Evolutionary conservation across 2,797 vertebrate genomes (phyloP), one percentile per base, ranked within the genome.

Genomic region (Poecilia picta): DNA sequence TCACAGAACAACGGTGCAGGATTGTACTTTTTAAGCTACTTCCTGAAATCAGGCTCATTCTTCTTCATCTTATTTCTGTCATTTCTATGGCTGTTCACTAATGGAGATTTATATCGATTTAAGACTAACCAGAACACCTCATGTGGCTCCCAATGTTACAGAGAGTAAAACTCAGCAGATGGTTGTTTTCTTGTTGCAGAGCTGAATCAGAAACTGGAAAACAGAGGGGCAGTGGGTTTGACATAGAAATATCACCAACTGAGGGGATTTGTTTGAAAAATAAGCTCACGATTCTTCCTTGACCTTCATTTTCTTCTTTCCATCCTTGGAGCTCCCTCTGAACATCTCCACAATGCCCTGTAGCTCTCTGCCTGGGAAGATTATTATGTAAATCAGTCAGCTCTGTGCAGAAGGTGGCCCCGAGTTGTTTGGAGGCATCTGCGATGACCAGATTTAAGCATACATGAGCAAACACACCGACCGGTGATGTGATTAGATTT

Each of bases 171-270:
- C 31, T 6, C 72, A 87, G 83, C 82, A 87, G 82, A 82, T 81
- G 83, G 73, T 13, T 12, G 31, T 68, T 76, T 64, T 75, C 83
- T 6, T 55, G 64, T 39, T 77, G 66, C 51, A 72, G 8, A 33
- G 36, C 53, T 23, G 39, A 79, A 78, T 81, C 45, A 53, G 83
- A 86, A 88, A 79, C 85, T 81, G 88, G 73, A 87, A 77, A 77
- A 12, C 74, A 79, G 64, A 66, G 72, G 66, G 80, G 76, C 28
- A 36, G 18, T 53, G 4, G 39, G 81, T 28, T 66, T 15, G 45
- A 16, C 47, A 41, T 45, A 49, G 8, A 84, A 90, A 89, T 74
- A 57, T 72, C 87, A 82, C 41, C 31, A 64, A 57, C 66, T 45
- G 77, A 66, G 62, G 62, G 70, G 75, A 84, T 84, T 83, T 59